phyloP scores from a whole-genome alignment of 2,888 invertebrate genomes.

The Yponomeuta cagnagella region DNA sequence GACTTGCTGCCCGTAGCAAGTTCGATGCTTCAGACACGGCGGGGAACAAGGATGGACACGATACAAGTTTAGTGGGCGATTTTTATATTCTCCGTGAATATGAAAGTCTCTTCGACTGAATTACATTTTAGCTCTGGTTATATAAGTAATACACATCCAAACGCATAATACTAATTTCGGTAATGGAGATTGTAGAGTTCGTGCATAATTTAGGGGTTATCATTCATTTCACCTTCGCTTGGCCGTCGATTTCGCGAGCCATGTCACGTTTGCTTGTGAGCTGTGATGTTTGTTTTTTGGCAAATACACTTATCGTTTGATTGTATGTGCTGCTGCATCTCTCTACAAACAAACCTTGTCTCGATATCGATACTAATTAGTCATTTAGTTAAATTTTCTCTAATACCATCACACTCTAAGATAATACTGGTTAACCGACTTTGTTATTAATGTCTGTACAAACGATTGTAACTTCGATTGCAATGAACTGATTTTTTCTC shows the following conservation, averaged over 20 bases:
- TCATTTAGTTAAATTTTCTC: slow-evolving; percentile 41
- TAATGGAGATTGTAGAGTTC: slow-evolving; percentile 26
- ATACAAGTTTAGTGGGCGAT: slow-evolving; percentile 65
- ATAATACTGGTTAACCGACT: background rate
- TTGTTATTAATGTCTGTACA: background rate
- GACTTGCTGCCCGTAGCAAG: slow-evolving; percentile 71
- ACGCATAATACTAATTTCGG: slow-evolving; percentile 25
- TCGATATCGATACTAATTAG: slow-evolving; percentile 53
- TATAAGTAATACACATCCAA: slow-evolving; percentile 21
- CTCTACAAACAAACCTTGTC: slow-evolving; percentile 37
- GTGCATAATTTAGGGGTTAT: slow-evolving; percentile 37
- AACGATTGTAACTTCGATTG: slow-evolving; percentile 17
- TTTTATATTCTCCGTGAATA: slow-evolving; percentile 64
- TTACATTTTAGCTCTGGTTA: slow-evolving; percentile 43
- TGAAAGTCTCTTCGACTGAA: slow-evolving; percentile 71
- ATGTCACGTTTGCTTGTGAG: slow-evolving; percentile 59
- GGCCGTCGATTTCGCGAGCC: slow-evolving; percentile 44
- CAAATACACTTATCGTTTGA: slow-evolving; percentile 34
- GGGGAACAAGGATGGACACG: slow-evolving; percentile 41
- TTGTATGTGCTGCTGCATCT: slow-evolving; percentile 39
- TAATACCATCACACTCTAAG: background rate
- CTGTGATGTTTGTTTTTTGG: slow-evolving; percentile 61
- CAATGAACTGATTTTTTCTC: slow-evolving; percentile 58
- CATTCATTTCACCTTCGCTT: slow-evolving; percentile 57
- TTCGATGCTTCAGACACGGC: slow-evolving; percentile 62